These are phyloP conservation scores for Tylochromis polylepis DNA, from an alignment of 2,113 vertebrate species.

Conservation along the genomic window DNA sequence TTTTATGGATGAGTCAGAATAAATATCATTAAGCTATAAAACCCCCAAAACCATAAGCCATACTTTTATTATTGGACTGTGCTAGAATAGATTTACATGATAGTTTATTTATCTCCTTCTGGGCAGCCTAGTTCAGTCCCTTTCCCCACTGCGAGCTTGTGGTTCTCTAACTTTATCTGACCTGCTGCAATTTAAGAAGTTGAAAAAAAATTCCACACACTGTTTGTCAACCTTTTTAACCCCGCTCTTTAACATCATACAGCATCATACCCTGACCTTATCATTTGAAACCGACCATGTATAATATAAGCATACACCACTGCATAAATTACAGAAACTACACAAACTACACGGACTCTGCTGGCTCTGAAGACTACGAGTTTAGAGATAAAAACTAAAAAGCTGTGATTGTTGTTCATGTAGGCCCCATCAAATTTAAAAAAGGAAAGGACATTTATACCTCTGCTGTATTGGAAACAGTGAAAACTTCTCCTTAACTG, in stretches of 20 bases:
- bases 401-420: background rate
- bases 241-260: rapidly evolving
- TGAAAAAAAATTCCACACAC: background rate
- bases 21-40: background rate
- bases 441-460: background rate
- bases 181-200: background rate
- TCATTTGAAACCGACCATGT: background rate
- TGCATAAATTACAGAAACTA: background rate
- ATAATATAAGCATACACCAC: background rate
- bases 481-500: background rate
- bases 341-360: background rate
- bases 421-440: background rate
- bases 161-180: background rate
- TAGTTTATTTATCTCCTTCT: background rate
- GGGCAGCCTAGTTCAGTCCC: background rate
- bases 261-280: background rate
- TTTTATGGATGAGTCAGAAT: background rate
- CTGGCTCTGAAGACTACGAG: background rate
- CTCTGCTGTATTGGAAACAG: background rate
- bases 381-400: background rate
- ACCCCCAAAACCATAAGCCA: background rate
- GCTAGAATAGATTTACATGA: background rate
- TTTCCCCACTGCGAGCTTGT: background rate
- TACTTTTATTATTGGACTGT: background rate
- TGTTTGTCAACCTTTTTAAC: background rate